Percentiles rank a stretch among this genome's conserved stretches.
Conservation (phyloP, 92 coral and sea anemone species). For the Nematostella vectensis region DNA sequence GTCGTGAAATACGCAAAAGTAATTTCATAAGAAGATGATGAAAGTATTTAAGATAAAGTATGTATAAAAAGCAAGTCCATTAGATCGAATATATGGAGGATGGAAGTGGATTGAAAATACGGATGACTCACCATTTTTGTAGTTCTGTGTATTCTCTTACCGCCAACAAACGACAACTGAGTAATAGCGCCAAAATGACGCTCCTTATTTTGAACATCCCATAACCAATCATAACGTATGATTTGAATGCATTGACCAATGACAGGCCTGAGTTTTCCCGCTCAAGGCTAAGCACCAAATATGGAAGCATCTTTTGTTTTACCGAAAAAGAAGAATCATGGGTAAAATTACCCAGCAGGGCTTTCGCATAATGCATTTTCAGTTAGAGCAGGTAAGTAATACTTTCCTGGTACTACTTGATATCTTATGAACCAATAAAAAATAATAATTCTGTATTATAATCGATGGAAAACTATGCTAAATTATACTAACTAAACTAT, state of each 20-base stretch:
- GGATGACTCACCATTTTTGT: constrained; percentile 78
- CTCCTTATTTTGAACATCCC: constrained; percentile 57
- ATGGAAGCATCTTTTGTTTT: constrained; percentile 3
- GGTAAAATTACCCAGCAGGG: too few species aligned
- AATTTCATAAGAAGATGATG: background rate
- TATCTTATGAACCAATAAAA: too few species aligned
- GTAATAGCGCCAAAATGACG: constrained; percentile 62
- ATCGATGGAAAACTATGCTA: too few species aligned
- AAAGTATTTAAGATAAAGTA: background rate
- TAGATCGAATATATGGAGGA: constrained; percentile 21
- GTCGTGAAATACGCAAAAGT: background rate
- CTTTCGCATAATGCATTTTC: too few species aligned
- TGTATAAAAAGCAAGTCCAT: background rate
- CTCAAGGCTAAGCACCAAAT: constrained; percentile 16
- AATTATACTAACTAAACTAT: too few species aligned
- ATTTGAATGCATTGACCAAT: constrained; percentile 36
- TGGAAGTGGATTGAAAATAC: constrained; percentile 71
- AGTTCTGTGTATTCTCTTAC: constrained; percentile 33
- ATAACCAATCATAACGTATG: constrained; percentile 65
- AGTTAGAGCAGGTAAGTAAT: too few species aligned
- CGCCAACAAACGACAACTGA: constrained; percentile 70
- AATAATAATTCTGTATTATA: too few species aligned
- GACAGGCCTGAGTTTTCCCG: constrained; percentile 39
- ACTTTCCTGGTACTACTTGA: too few species aligned
- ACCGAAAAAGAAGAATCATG: background rate